phyloP scores from a whole-genome alignment of 1,140 invertebrate genomes.

The Euura saliciscinereae region DNA sequence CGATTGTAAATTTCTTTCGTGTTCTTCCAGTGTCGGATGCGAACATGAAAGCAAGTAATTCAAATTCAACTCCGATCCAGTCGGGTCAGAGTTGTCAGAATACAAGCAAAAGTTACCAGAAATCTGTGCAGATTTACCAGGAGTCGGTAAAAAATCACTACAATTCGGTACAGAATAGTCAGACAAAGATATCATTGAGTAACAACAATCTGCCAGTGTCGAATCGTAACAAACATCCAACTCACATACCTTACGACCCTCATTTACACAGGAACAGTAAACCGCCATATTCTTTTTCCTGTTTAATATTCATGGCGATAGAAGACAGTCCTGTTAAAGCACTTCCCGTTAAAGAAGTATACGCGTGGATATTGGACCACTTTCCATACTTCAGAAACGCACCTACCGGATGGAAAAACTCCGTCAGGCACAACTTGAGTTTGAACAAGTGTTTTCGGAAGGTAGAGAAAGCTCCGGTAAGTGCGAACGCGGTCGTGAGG shows the following conservation, averaged over 20 bases:
- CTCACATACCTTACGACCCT: conserved; percentile 77
- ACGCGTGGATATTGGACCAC: conserved; percentile 96
- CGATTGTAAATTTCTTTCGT: conserved; percentile 2
- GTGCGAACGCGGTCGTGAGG: conserved; percentile 32
- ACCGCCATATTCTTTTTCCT: conserved; percentile 94
- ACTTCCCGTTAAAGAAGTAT: conserved; percentile 94
- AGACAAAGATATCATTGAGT: conserved; percentile 55
- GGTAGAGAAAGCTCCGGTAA: conserved; percentile 87
- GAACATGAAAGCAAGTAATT: conserved; percentile 37
- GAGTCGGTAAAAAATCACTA: conserved; percentile 43
- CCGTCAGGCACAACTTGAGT: conserved; percentile 93
- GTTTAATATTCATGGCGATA: conserved; percentile 97
- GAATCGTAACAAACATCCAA: conserved; percentile 70
- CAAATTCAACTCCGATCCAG: conserved; percentile 26
- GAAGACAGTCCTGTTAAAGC: conserved; percentile 89
- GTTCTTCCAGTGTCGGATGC: conserved; percentile 36
- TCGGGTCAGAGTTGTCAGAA: conserved; percentile 36
- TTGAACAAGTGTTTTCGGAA: conserved; percentile 97
- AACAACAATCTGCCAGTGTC: conserved; percentile 56
- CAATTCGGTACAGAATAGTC: conserved; percentile 48
- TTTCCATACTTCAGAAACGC: conserved; percentile 97
- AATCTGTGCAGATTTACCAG: conserved; percentile 39
- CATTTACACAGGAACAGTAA: conserved; percentile 85
- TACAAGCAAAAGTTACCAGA: conserved; percentile 37
- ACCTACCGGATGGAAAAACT: conserved; percentile 98